Conservation (phyloP, 2,113 vertebrate species). For the Aspiorhynchus laticeps region DNA sequence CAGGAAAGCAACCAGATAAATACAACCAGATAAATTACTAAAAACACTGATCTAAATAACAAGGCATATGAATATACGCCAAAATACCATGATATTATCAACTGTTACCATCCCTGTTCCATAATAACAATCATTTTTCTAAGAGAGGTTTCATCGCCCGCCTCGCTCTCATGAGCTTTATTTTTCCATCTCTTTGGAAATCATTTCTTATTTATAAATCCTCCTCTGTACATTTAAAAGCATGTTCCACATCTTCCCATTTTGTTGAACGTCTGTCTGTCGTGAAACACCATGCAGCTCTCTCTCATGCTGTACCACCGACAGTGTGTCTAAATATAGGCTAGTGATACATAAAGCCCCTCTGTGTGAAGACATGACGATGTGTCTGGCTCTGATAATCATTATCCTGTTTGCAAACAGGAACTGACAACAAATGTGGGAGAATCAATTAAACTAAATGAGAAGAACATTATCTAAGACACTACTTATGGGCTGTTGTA, state of each 20-base stretch:
- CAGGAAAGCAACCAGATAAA: too few relatives aligned
- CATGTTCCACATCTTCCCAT: background rate
- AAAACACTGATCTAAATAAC: background rate
- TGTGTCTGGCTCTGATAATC: conserved; percentile 25
- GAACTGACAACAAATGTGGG: conserved; percentile 14
- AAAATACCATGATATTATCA: background rate
- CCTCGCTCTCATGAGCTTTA: background rate
- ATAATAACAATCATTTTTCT: background rate
- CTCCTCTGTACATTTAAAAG: conserved; percentile 4
- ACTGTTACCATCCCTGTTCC: background rate
- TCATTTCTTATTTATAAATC: conserved; percentile 22
- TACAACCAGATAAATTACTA: too few relatives aligned
- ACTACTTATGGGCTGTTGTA: background rate
- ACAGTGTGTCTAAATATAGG: conserved; percentile 23
- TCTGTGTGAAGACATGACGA: conserved; percentile 30
- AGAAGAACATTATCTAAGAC: background rate
- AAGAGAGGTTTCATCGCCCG: background rate
- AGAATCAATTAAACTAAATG: conserved; percentile 21
- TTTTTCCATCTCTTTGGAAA: background rate
- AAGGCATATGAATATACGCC: background rate
- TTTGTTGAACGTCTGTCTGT: background rate
- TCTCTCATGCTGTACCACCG: conserved; percentile 7
- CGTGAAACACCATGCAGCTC: background rate
- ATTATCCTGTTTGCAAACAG: conserved; percentile 40
- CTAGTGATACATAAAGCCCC: conserved; percentile 15